These are phyloP conservation scores for Heliconius melpomene DNA, from an alignment of 1,140 invertebrate genomes.

Conservation along the genomic window DNA sequence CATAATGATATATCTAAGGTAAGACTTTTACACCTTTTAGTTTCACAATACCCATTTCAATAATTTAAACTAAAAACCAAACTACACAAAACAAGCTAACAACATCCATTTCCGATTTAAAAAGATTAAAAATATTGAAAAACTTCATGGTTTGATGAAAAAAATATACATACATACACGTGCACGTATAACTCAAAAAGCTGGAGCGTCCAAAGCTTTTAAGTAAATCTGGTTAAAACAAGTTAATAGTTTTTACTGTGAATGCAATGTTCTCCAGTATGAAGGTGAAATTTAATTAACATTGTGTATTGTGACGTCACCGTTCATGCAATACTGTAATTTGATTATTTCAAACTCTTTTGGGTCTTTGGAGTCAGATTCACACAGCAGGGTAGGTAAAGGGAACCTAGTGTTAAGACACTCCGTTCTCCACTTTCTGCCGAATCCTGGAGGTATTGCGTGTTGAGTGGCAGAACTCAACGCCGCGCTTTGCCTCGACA, in stretches of 20 bases:
- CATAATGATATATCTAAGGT: too few relatives aligned
- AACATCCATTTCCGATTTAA: neutral
- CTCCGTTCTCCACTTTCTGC: too few relatives aligned
- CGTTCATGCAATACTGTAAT: neutral
- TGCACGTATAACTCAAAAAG: neutral
- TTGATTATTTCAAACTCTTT: neutral
- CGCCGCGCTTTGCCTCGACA: too few relatives aligned
- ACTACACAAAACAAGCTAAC: neutral
- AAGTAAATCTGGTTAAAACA: constrained; percentile 13
- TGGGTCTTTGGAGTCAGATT: too few relatives aligned
- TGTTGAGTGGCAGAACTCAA: too few relatives aligned
- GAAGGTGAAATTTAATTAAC: constrained; percentile 7
- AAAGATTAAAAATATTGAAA: neutral
- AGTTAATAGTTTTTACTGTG: constrained; percentile 13
- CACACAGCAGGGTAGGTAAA: too few relatives aligned
- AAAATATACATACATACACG: neutral
- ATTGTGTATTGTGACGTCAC: neutral
- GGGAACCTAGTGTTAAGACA: too few relatives aligned
- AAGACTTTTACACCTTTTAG: too few relatives aligned
- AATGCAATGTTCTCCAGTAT: neutral
- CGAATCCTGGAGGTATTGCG: too few relatives aligned
- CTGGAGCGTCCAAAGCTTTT: neutral
- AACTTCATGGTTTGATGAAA: neutral
- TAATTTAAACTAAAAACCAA: neutral
- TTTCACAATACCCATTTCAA: neutral